phyloP scores from a whole-genome alignment of 1,140 invertebrate species.

The Varroa destructor region DNA sequence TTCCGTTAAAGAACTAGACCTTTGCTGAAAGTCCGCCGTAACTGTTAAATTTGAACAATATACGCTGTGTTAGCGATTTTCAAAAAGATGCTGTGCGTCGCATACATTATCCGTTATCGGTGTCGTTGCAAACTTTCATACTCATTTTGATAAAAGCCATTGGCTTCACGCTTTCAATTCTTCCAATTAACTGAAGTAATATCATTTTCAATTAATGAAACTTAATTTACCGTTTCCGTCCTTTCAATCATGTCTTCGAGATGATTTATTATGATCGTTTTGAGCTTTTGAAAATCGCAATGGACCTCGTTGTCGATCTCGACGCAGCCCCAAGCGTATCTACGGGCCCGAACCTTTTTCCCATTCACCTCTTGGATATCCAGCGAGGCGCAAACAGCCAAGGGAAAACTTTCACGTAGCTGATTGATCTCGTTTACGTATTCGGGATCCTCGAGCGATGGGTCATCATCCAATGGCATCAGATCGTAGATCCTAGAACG shows the following conservation, averaged over 20 bases:
- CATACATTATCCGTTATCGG: too few species aligned
- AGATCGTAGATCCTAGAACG: conserved; percentile 13
- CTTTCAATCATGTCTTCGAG: conserved; percentile 22
- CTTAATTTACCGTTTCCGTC: conserved; percentile 9
- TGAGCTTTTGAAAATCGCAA: conserved; percentile 51
- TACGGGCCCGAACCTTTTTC: conserved; percentile 43
- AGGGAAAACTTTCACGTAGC: conserved; percentile 36
- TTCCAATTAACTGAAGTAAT: too few species aligned
- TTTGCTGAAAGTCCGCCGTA: background rate
- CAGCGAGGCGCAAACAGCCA: conserved; percentile 40
- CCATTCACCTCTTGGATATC: conserved; percentile 40
- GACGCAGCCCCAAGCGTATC: conserved; percentile 53
- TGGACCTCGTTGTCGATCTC: conserved; percentile 54
- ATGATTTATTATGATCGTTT: conserved; percentile 9
- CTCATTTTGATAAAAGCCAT: too few species aligned
- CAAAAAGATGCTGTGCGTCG: too few species aligned
- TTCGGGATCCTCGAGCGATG: conserved; percentile 17
- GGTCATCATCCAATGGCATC: conserved; percentile 24
- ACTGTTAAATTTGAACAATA: background rate
- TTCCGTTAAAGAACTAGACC: background rate
- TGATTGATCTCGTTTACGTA: conserved; percentile 17
- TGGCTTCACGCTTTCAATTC: too few species aligned
- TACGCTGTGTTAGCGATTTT: too few species aligned
- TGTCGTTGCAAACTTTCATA: too few species aligned
- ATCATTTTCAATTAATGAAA: too few species aligned